A percentile compares a stretch with the other conserved stretches of the same genome.
Conservation (phyloP, 2,888 invertebrate genomes). For the Agrotis exclamationis region DNA sequence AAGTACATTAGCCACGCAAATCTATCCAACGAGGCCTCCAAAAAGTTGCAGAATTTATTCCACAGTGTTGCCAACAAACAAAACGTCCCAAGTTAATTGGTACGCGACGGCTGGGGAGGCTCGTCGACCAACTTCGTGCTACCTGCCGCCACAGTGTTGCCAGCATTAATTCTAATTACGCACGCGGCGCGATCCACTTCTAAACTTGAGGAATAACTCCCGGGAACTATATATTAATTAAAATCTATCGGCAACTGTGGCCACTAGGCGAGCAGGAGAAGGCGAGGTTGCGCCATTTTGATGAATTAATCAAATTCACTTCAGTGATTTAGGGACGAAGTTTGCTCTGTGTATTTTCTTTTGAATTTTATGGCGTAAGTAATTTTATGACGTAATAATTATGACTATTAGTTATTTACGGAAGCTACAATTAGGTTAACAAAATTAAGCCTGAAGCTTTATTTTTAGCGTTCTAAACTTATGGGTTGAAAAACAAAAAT, state of each 20-base stretch:
- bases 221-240: constrained; percentile 80
- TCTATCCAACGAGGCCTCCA: constrained; percentile 42
- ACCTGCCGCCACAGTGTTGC: constrained; percentile 61
- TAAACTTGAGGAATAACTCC: constrained; percentile 73
- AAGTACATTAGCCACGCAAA: constrained; percentile 52
- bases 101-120: constrained; percentile 56
- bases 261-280: constrained; percentile 34
- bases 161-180: constrained; percentile 77
- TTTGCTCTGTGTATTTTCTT: constrained; percentile 14
- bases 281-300: constrained; percentile 40
- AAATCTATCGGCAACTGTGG: constrained; percentile 72
- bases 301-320: constrained; percentile 59
- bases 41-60: constrained; percentile 62
- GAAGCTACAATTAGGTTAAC: too few relatives aligned
- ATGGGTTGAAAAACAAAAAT: too few relatives aligned
- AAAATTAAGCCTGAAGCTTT: too few relatives aligned
- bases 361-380: constrained; percentile 2
- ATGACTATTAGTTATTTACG: neutral
- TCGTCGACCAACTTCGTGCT: constrained; percentile 56
- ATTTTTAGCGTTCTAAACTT: too few relatives aligned
- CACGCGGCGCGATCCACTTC: constrained; percentile 70
- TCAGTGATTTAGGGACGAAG: constrained; percentile 40
- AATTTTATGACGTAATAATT: neutral
- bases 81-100: constrained; percentile 60
- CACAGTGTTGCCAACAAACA: constrained; percentile 59